A percentile compares a stretch with the other conserved stretches of the same genome.
Evolutionary conservation across 2,113 vertebrate genomes (phyloP).

Genomic region (Hiodon tergisus): DNA sequence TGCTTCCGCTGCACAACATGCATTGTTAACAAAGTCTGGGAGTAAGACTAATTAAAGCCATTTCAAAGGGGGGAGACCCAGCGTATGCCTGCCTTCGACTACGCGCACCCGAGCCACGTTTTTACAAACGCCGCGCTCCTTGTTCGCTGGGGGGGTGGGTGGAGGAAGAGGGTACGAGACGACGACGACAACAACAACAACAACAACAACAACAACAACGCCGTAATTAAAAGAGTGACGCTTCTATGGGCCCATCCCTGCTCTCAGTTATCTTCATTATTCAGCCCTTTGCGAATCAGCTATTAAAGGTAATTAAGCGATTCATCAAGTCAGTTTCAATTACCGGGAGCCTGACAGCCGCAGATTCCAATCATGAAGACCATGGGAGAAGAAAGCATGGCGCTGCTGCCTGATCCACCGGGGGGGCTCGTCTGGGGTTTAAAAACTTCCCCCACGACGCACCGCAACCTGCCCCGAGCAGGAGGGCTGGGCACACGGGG

Average conservation of each 20-base stretch:
- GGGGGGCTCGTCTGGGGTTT: background rate
- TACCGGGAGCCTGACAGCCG: slow-evolving; percentile 82
- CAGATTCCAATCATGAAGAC: slow-evolving; percentile 74
- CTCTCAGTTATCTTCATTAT: slow-evolving; percentile 76
- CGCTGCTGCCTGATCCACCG: background rate
- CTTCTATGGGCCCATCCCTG: slow-evolving; percentile 63
- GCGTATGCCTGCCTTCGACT: background rate
- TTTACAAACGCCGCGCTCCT: no score
- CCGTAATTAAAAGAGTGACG: slow-evolving; percentile 67
- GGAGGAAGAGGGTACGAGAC: background rate
- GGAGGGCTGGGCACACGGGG: background rate
- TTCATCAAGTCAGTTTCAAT: slow-evolving; percentile 95
- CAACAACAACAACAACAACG: slow-evolving; percentile 45
- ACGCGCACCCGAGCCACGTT: no score
- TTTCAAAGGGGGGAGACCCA: background rate
- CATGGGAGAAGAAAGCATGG: slow-evolving; percentile 21
- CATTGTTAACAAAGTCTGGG: slow-evolving; percentile 4
- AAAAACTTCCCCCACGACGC: slow-evolving; percentile 9
- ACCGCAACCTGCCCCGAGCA: background rate
- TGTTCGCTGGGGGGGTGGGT: no score
- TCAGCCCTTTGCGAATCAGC: slow-evolving; percentile 80
- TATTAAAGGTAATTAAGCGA: slow-evolving; percentile 90
- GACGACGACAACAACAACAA: slow-evolving; percentile 36
- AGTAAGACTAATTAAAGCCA: background rate
- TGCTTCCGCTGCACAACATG: background rate